These are phyloP conservation scores for Teleopsis dalmanni DNA, from an alignment of 1,140 invertebrate genomes.

Conservation along the genomic window DNA sequence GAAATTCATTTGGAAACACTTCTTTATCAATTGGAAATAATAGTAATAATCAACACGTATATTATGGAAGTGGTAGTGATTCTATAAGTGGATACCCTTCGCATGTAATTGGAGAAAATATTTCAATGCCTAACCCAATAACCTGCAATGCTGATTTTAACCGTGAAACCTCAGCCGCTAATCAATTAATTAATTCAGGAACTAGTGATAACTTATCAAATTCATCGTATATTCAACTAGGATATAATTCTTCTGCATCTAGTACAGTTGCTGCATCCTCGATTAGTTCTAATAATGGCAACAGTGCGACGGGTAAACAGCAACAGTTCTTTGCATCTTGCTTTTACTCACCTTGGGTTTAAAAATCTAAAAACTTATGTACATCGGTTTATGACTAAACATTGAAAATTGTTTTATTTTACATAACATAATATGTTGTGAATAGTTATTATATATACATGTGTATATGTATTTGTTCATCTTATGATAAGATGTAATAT, in stretches of 20 bases:
- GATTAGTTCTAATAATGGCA: not conserved
- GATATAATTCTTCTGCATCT: not conserved
- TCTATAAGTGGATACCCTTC: not conserved
- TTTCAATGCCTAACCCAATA: no score
- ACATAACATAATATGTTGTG: no score
- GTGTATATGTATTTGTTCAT: no score
- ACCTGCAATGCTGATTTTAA: not conserved
- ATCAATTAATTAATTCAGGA: not conserved
- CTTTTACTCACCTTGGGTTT: slow-evolving; percentile 41
- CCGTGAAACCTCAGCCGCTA: not conserved
- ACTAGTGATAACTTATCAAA: not conserved
- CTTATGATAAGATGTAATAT: no score
- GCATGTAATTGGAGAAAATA: no score
- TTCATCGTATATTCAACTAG: slow-evolving; percentile 1
- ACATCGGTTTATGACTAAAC: no score
- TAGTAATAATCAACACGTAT: no score
- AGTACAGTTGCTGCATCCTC: not conserved
- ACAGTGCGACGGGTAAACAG: slow-evolving; percentile 20
- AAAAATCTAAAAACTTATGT: no score
- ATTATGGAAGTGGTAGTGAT: not conserved
- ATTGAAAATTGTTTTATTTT: no score
- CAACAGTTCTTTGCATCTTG: slow-evolving; percentile 39
- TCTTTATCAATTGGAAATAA: not conserved
- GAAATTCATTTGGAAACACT: not conserved
- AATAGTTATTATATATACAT: no score